Percentiles rank a stretch among this genome's conserved stretches.
Conservation (phyloP, 2,888 invertebrate species). For the Lordiphosa fenestrarum region DNA sequence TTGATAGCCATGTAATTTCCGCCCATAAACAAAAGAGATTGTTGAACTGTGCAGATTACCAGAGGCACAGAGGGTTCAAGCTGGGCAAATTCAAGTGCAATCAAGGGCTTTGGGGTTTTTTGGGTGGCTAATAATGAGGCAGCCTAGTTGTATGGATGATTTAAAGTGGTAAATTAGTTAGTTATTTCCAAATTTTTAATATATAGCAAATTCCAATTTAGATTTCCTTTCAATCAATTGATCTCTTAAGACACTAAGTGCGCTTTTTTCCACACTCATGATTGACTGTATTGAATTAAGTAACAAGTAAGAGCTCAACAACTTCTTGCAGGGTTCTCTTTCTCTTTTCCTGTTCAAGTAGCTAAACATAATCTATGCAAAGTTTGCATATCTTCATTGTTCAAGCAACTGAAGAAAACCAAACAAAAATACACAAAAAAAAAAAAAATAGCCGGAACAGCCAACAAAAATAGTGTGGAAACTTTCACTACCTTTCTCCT, state of each 20-base stretch:
- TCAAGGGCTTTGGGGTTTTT: too few species aligned
- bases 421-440: neutral
- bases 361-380: constrained; percentile 8
- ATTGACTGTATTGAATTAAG: too few species aligned
- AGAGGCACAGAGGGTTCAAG: neutral
- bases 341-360: constrained; percentile 15
- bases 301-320: too few species aligned
- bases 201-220: too few species aligned
- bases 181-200: too few species aligned
- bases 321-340: neutral
- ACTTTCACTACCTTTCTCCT: constrained; percentile 5
- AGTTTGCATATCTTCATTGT: constrained; percentile 8
- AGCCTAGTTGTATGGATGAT: too few species aligned
- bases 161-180: too few species aligned
- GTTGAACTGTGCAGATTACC: neutral
- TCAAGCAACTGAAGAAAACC: constrained; percentile 8
- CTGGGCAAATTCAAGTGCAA: too few species aligned
- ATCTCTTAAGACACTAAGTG: too few species aligned
- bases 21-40: constrained; percentile 54
- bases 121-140: too few species aligned
- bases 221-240: too few species aligned
- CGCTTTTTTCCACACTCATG: too few species aligned
- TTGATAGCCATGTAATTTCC: constrained; percentile 69
- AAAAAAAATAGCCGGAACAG: constrained; percentile 4
- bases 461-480: constrained; percentile 11